phyloP scores from a whole-genome alignment of 2,113 vertebrate genomes.

The Electrona antarctica region DNA sequence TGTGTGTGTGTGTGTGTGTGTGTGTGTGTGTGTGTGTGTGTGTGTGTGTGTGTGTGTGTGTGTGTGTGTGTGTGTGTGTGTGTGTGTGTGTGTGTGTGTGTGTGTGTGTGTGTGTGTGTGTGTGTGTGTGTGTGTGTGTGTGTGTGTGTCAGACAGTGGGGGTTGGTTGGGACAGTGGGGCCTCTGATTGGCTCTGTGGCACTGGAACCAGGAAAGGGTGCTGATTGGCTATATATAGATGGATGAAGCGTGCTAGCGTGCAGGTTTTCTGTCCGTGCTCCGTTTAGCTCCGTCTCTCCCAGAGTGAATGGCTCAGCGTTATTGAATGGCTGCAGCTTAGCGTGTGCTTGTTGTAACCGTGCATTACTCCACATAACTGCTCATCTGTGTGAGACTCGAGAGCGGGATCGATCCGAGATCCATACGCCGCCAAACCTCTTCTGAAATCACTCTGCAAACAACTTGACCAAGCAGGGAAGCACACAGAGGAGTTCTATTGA shows the following conservation, averaged over 20 bases:
- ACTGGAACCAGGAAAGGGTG: conserved; percentile 48
- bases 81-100: no score
- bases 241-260: conserved; percentile 53
- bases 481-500: no score
- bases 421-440: conserved; percentile 8
- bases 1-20: conserved; percentile 36
- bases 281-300: conserved; percentile 57
- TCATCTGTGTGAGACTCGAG: conserved; percentile 55
- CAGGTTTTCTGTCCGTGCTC: conserved; percentile 60
- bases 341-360: conserved; percentile 13
- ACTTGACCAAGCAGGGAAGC: no score
- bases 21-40: no score
- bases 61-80: no score
- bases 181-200: conserved; percentile 63
- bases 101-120: no score
- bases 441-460: no score
- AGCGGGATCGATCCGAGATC: conserved; percentile 50
- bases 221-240: conserved; percentile 52
- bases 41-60: no score
- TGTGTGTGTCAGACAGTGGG: neutral
- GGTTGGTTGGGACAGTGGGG: conserved; percentile 30
- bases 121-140: conserved; percentile 21
- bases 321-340: conserved; percentile 70
- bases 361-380: conserved; percentile 41
- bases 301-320: conserved; percentile 54